Base-by-base conservation (phyloP, 2,797 vertebrate species). In the Octomys mimax region DNA sequence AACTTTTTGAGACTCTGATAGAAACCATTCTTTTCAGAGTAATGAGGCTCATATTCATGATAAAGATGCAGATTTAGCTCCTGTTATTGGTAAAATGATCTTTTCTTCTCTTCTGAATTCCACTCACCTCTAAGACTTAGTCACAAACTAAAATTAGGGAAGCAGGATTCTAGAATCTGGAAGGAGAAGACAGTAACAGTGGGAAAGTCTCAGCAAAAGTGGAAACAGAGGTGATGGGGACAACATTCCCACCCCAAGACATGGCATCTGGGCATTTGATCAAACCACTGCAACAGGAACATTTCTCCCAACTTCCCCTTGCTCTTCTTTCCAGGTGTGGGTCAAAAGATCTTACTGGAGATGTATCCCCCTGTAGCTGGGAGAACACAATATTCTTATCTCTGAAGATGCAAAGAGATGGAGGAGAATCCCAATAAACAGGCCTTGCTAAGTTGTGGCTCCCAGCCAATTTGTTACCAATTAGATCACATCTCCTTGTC, bases 41-140 rank as follows among this genome's bases (percentile, higher is more conserved):
- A 79, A 83, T 82, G 42, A 83, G 19, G 66, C 87, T 95, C 66
- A 73, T 81, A 66, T 82, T 96, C 86, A 91, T n/a, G 87, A 78
- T 39, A 46, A 89, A 89, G 12, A 26, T 92, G 77, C 36, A 68
- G 78, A 82, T 81, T 97, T 89, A 83, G 49, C 46, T 78, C n/a
- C 28, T 94, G 46, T 83, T 64, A 46, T 64, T 82, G 85, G 84
- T 82, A 68, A 88, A 62, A 71, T 39, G 52, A 81, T 87, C 14
- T 93, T 94, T 95, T 89, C 52, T 33, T 79, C 14, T 33, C 31
- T 70, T 39, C 24, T 82, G 71, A 92, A 89, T 91, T 79, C 21
- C 28, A 79, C 14, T 61, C 2, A n/a, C 4, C 24, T 57, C 46
- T 68, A 64, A 89, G 33, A 66, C 12, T 64, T 84, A 79, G 13